Conservation (phyloP, 2,113 vertebrate genomes). For the Vicugna pacos region DNA sequence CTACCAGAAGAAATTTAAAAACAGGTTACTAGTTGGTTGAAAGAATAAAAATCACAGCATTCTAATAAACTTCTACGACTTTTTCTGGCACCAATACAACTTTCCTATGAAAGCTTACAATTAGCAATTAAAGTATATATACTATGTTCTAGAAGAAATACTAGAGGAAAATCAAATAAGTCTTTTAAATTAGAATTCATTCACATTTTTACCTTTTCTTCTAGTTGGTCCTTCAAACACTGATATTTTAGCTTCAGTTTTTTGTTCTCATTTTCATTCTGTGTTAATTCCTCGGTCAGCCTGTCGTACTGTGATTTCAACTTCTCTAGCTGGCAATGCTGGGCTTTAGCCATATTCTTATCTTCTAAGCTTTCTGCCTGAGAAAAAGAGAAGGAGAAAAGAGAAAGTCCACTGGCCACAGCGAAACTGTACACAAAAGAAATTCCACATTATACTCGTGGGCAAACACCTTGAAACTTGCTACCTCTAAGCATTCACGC, state of each 20-base stretch:
- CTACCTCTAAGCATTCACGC: neutral
- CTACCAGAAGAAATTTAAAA: conserved; percentile 18
- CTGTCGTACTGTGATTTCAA: conserved; percentile 94
- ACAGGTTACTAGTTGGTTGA: neutral
- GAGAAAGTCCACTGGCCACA: conserved; percentile 32
- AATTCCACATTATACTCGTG: neutral
- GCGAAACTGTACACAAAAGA: conserved; percentile 23
- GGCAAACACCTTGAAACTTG: neutral
- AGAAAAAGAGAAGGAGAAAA: conserved; percentile 58
- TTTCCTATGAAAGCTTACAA: neutral
- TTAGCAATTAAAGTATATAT: neutral
- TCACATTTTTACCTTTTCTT: conserved; percentile 91
- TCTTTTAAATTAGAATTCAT: neutral
- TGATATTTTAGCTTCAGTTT: conserved; percentile 91
- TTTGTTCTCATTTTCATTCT: conserved; percentile 88
- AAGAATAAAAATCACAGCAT: conserved; percentile 42
- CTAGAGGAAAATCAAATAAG: neutral
- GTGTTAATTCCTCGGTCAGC: conserved; percentile 90
- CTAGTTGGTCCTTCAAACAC: conserved; percentile 91
- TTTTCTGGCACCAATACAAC: neutral
- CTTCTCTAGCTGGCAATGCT: conserved; percentile 92
- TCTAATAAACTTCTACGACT: neutral
- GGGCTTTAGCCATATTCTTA: conserved; percentile 88
- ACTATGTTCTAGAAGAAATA: neutral
- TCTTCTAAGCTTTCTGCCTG: conserved; percentile 91